Percentiles rank a stretch among this genome's conserved stretches.
Conservation (phyloP, 2,797 vertebrate genomes). For the Pygocentrus nattereri region DNA sequence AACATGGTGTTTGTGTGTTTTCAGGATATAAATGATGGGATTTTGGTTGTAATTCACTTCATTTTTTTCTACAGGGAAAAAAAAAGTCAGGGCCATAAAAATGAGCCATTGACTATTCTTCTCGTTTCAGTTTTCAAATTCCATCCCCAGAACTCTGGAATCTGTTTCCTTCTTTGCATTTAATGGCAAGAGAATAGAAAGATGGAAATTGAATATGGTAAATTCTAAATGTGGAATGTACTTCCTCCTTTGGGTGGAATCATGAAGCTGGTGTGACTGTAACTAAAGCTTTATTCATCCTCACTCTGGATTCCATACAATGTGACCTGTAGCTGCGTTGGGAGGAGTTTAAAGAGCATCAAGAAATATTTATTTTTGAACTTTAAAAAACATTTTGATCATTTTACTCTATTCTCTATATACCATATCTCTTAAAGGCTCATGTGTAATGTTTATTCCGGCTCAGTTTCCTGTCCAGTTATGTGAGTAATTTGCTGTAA, state of each 20-base stretch:
- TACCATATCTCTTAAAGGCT: constrained; percentile 2
- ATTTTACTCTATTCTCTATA: not conserved
- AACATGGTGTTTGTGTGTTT: too few species aligned
- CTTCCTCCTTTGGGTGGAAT: constrained; percentile 25
- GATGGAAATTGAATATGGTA: constrained; percentile 50
- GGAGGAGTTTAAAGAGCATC: constrained; percentile 30
- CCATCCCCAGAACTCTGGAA: constrained; percentile 48
- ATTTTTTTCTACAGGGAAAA: not conserved
- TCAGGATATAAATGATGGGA: too few species aligned
- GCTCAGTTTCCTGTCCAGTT: constrained; percentile 5
- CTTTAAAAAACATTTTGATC: not conserved
- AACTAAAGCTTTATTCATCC: constrained; percentile 28
- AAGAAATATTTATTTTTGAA: constrained; percentile 23
- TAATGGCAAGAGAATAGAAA: constrained; percentile 47
- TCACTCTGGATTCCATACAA: constrained; percentile 32
- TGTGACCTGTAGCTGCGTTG: constrained; percentile 26
- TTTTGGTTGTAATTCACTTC: too few species aligned
- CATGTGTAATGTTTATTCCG: constrained; percentile 7
- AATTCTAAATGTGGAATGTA: constrained; percentile 50
- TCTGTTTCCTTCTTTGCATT: constrained; percentile 45
- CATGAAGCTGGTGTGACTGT: constrained; percentile 19
- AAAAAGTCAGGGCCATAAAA: constrained; percentile 37
- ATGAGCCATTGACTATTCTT: constrained; percentile 39
- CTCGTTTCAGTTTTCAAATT: constrained; percentile 42
- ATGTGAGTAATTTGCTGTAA: constrained; percentile 41